These are phyloP conservation scores for Phalacrocorax pelagicus DNA, from an alignment of 2,113 vertebrate species.

Conservation along the genomic window DNA sequence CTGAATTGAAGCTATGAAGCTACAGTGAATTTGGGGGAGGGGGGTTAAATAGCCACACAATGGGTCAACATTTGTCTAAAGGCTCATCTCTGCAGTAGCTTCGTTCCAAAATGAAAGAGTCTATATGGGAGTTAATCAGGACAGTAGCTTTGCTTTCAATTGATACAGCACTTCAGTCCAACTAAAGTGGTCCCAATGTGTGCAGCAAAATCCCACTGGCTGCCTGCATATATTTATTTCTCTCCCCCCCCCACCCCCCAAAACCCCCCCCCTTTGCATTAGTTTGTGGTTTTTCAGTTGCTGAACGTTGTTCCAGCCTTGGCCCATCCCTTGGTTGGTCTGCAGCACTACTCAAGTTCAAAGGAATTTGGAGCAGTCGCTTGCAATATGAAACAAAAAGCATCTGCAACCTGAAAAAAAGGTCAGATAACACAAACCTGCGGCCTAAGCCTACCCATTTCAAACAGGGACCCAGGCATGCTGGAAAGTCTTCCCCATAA, in stretches of 20 bases:
- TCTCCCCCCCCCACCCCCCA: neutral
- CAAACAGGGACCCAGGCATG: no score
- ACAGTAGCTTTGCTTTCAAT: neutral
- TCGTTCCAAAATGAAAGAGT: neutral
- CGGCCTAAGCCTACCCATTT: neutral
- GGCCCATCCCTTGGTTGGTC: neutral
- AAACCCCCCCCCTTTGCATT: neutral
- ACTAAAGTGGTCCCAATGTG: neutral
- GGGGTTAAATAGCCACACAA: slow-evolving; percentile 27
- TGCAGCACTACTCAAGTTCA: neutral
- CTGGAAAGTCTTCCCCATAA: neutral
- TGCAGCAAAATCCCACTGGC: neutral
- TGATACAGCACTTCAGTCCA: neutral
- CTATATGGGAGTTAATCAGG: slow-evolving; percentile 5
- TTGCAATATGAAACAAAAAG: neutral
- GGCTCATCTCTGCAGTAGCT: slow-evolving; percentile 37
- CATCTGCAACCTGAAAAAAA: neutral
- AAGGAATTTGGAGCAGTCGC: neutral
- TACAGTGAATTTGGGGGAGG: neutral
- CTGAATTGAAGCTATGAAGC: slow-evolving; percentile 37
- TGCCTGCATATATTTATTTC: neutral
- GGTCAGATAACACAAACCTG: neutral
- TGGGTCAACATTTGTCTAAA: slow-evolving; percentile 61
- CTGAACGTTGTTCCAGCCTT: neutral
- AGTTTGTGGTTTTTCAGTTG: neutral